These are phyloP conservation scores for Alces alces DNA, from an alignment of 2,113 vertebrate genomes.

Conservation along the genomic window DNA sequence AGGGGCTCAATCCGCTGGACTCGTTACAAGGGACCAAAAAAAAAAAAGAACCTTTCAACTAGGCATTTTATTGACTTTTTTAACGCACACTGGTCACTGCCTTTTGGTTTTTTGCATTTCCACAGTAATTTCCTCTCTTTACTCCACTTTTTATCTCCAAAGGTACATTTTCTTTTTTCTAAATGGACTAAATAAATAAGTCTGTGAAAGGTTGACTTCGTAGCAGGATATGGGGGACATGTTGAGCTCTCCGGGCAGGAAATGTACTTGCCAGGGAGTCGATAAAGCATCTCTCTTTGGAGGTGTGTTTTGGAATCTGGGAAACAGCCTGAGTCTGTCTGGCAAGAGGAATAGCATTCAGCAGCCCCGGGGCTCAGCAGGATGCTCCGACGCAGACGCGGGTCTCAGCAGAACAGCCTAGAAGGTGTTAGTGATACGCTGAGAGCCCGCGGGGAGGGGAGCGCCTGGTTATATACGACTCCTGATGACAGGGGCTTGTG, in stretches of 20 bases:
- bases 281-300: not conserved
- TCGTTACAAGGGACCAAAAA: not conserved
- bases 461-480: not conserved
- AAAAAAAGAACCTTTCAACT: not conserved
- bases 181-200: not conserved
- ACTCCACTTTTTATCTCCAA: not conserved
- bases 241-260: not conserved
- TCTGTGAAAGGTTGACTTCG: not conserved
- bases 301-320: not conserved
- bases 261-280: not conserved
- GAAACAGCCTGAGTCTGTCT: not conserved
- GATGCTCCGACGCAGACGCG: not conserved
- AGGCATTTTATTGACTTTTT: not conserved
- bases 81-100: not conserved
- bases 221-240: not conserved
- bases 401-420: not conserved
- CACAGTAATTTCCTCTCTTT: not conserved
- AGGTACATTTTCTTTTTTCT: not conserved
- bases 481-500: not conserved
- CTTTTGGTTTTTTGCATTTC: not conserved
- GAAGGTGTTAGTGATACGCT: not conserved
- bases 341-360: not conserved
- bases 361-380: not conserved
- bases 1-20: not conserved
- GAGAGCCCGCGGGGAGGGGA: not conserved